Evolutionary conservation across 2,888 invertebrate species (phyloP).

Genomic region (Lepidocyrtoides sp.): DNA sequence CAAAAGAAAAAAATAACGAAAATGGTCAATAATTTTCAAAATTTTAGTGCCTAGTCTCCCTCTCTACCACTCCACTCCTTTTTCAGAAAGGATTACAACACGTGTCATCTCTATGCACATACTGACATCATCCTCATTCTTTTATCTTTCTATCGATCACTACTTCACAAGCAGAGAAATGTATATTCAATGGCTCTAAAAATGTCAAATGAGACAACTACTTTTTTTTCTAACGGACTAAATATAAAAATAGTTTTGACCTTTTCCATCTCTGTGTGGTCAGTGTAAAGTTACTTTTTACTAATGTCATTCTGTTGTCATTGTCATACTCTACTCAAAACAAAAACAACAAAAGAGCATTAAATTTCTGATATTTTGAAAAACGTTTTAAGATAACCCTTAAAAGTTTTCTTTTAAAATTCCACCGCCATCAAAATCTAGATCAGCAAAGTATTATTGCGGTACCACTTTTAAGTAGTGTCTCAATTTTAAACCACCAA

Average conservation of each 20-base stretch:
- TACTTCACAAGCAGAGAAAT: not conserved
- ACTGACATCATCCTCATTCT: not conserved
- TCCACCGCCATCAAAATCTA: not conserved
- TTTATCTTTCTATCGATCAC: not conserved
- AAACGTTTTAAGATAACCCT: not conserved
- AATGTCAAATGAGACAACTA: not conserved
- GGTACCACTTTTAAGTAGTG: not conserved
- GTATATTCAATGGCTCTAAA: not conserved
- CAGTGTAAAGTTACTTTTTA: not conserved
- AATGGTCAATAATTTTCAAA: not conserved
- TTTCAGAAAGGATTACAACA: not conserved
- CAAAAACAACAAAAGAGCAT: not conserved
- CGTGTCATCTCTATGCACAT: not conserved
- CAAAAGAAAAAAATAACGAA: not conserved
- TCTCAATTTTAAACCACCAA: not conserved
- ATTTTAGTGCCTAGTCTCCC: not conserved
- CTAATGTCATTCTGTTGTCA: not conserved
- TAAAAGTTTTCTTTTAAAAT: not conserved
- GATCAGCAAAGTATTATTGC: constrained; percentile 36
- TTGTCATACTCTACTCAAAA: not conserved
- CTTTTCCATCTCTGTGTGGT: constrained; percentile 6
- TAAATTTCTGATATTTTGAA: not conserved
- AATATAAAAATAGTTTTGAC: constrained; percentile 1
- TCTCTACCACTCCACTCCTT: not conserved
- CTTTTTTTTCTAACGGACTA: not conserved